Base-by-base conservation (phyloP, 2,113 vertebrate species). In the Diphyllodes magnificus region DNA sequence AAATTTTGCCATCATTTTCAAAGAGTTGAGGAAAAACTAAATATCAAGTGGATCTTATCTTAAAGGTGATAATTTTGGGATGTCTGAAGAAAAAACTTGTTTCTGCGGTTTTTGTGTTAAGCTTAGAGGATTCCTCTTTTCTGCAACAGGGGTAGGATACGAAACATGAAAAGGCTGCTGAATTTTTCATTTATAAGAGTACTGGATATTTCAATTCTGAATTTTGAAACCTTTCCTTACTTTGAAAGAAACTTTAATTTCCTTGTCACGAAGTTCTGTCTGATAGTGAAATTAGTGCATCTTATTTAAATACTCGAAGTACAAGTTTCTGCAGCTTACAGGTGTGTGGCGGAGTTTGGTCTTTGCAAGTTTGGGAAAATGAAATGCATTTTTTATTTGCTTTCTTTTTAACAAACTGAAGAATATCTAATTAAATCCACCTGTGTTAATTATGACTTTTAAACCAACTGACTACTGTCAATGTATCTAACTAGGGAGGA, bases 1-100 rank as follows among this genome's bases (percentile, higher is more conserved):
- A 80, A 86, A 65, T 85, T 90, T 56, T 76, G 31, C 21, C 85
- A 61, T 23, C 15, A n/a, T 87, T 93, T 95, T 77, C 44, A 64
- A 79, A 57, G 63, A 88, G 8, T 35, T 44, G 33, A 93, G 53
- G 22, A 72, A 75, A 88, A 95, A n/a, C 28, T 78, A 83, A 73
- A 59, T 93, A 81, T 79, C 21, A 57, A 66, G 24, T 47, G 11
- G 21, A 45, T 56, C 12, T 61, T 84, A 22, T 14, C 23, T 28
- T 19, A 51, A 87, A 79, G 14, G 13, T 37, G 23, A 13, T 57
- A 5, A 35, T 84, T 40, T 73, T 11, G 3, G 23, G 13, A 30
- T 27, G 5, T 50, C 20, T 75, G 59, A 81, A 64, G 33, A 86
- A 84, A 79, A 53, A 27, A 22, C 11, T 61, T 88, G 6, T 16